A percentile compares a stretch with the other conserved stretches of the same genome.
Conservation (phyloP, 1,140 invertebrate species). For the Drosophila biarmipes region DNA sequence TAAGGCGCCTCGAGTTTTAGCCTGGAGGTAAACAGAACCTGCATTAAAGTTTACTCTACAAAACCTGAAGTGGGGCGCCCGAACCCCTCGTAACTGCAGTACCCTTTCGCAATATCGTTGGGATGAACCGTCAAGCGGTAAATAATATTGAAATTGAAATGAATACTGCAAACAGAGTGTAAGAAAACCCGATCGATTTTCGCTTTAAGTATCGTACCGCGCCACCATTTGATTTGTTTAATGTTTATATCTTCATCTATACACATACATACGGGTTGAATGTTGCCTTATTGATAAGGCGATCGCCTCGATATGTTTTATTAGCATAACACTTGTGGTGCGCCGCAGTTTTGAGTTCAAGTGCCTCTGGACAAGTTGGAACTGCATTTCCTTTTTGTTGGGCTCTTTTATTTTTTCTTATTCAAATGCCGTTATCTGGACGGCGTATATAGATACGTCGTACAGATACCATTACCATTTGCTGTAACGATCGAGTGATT, state of each 20-base stretch:
- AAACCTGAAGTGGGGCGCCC: conserved; percentile 47
- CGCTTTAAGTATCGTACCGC: conserved; percentile 50
- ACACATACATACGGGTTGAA: conserved; percentile 22
- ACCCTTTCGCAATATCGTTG: conserved; percentile 41
- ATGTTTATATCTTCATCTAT: conserved; percentile 38
- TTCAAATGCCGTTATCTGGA: conserved; percentile 79
- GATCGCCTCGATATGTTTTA: conserved; percentile 70
- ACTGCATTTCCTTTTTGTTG: conserved; percentile 65
- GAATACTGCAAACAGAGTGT: conserved; percentile 75
- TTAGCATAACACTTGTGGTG: conserved; percentile 80
- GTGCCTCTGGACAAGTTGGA: conserved; percentile 52
- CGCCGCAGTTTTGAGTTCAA: conserved; percentile 50
- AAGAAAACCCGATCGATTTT: conserved; percentile 71
- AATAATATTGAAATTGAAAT: conserved; percentile 82
- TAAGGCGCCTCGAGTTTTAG: conserved; percentile 24
- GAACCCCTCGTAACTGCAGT: conserved; percentile 2
- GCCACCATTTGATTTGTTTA: conserved; percentile 27
- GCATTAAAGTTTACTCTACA: conserved; percentile 48
- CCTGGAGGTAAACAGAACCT: conserved; percentile 55
- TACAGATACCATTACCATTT: conserved; percentile 70
- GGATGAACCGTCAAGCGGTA: conserved; percentile 46
- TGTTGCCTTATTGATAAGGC: conserved; percentile 66
- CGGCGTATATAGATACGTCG: conserved; percentile 38
- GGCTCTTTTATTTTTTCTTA: conserved; percentile 44
- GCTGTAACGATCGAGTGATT: conserved; percentile 81